Conservation (phyloP, 30 jellyfish, hydroid and myxozoan species). For the Aurelia sp. region DNA sequence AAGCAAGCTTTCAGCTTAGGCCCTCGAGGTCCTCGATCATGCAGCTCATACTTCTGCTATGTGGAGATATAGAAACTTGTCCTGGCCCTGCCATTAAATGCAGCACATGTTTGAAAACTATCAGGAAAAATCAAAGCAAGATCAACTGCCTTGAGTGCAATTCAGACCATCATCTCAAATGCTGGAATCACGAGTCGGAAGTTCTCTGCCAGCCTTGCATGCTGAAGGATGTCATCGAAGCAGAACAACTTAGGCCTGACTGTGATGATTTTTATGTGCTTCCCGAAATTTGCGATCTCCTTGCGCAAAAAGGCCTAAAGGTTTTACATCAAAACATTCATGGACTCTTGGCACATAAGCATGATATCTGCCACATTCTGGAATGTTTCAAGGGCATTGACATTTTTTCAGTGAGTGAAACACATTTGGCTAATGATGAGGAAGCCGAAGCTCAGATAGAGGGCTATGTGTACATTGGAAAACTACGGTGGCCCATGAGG, state of each 20-base stretch:
- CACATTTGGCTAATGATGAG: slow-evolving; percentile 37
- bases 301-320: slow-evolving; percentile 30
- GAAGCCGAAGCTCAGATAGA: slow-evolving; percentile 44
- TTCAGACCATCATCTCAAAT: slow-evolving; percentile 18
- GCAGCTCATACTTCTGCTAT: slow-evolving; percentile 22
- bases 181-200: slow-evolving; percentile 20
- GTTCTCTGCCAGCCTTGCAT: slow-evolving; percentile 33
- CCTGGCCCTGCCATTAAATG: slow-evolving; percentile 33
- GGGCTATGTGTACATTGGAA: slow-evolving; percentile 39
- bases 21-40: slow-evolving; percentile 34
- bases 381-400: slow-evolving; percentile 28
- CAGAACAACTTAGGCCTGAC: slow-evolving; percentile 34
- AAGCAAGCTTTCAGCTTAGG: slow-evolving; percentile 19
- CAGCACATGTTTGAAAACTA: slow-evolving; percentile 22
- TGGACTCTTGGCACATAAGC: slow-evolving; percentile 32
- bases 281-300: slow-evolving; percentile 32
- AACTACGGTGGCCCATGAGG: background rate
- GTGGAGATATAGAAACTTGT: slow-evolving; percentile 36
- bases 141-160: slow-evolving; percentile 16
- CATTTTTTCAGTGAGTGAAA: slow-evolving; percentile 7
- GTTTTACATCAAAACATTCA: slow-evolving; percentile 47
- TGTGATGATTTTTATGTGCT: slow-evolving; percentile 15
- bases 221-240: slow-evolving; percentile 27
- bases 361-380: slow-evolving; percentile 42
- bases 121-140: slow-evolving; percentile 27